A percentile compares a stretch with the other conserved stretches of the same genome.
These are phyloP conservation scores for Geopemphigus sp. DNA, from an alignment of 1,140 invertebrate genomes.

Conservation along the genomic window DNA sequence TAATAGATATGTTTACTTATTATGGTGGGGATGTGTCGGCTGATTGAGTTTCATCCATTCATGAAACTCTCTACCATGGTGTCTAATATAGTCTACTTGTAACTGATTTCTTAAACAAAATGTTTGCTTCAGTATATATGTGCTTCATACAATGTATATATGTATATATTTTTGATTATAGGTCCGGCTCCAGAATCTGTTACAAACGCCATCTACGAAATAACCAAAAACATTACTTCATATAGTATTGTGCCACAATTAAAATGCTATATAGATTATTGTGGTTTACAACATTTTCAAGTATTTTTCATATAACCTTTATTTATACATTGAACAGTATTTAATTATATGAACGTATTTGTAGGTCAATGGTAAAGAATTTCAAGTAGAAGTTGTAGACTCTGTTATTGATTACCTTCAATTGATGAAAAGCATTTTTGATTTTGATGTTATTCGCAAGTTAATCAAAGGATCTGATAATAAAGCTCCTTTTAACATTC, in stretches of 20 bases:
- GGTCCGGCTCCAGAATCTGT: constrained; percentile 87
- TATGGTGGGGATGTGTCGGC: too few relatives aligned
- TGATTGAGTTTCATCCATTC: too few relatives aligned
- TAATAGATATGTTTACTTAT: too few relatives aligned
- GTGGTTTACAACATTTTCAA: constrained; percentile 63
- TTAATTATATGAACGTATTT: constrained; percentile 18
- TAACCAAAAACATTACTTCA: constrained; percentile 73
- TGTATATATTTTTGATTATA: constrained; percentile 52
- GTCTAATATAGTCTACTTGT: too few relatives aligned
- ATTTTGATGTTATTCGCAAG: constrained; percentile 79
- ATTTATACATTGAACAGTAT: neutral
- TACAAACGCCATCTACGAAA: constrained; percentile 84
- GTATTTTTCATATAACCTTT: constrained; percentile 55
- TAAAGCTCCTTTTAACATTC: constrained; percentile 73
- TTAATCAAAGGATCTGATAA: constrained; percentile 69
- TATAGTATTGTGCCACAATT: constrained; percentile 80
- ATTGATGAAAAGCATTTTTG: constrained; percentile 97
- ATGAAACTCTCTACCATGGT: too few relatives aligned
- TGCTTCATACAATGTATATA: neutral
- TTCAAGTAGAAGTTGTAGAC: constrained; percentile 89
- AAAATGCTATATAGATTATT: constrained; percentile 71
- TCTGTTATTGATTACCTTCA: constrained; percentile 85
- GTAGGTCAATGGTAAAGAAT: constrained; percentile 70
- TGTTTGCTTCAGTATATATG: too few relatives aligned
- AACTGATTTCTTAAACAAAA: too few relatives aligned